A percentile compares a stretch with the other conserved stretches of the same genome.
Evolutionary conservation across 2,888 invertebrate species (phyloP).

Genomic region (Leptinotarsa tumamoca): DNA sequence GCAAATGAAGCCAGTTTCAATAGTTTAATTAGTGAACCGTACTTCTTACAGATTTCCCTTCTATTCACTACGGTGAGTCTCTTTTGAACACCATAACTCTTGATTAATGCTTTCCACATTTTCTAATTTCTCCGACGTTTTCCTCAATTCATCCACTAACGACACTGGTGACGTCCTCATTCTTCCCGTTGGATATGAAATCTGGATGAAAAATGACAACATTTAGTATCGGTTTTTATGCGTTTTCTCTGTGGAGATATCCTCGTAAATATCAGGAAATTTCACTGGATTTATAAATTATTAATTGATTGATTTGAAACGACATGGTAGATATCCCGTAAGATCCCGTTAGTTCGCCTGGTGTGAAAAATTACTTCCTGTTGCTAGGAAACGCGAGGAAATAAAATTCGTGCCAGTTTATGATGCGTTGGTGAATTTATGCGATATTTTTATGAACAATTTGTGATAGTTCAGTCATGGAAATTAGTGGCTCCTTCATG

Average conservation of each 20-base stretch:
- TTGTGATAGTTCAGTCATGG: too few relatives aligned
- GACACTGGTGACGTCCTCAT: slow-evolving; percentile 30
- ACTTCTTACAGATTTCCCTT: not conserved
- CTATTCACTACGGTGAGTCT: not conserved
- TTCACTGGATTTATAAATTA: not conserved
- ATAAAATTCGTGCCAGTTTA: not conserved
- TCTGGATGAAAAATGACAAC: slow-evolving; percentile 13
- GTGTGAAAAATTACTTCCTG: not conserved
- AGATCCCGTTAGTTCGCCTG: not conserved
- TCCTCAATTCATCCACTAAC: slow-evolving; percentile 37
- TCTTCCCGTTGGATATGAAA: slow-evolving; percentile 7
- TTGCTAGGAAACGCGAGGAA: not conserved
- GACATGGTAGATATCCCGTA: not conserved
- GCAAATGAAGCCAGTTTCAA: slow-evolving; percentile 5
- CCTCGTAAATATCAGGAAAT: not conserved
- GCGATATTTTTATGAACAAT: not conserved
- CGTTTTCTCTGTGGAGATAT: not conserved
- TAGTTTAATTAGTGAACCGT: slow-evolving; percentile 6
- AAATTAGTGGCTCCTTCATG: too few relatives aligned
- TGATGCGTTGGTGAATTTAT: not conserved
- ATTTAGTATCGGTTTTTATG: slow-evolving; percentile 11
- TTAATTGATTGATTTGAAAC: slow-evolving; percentile 10
- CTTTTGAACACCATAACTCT: slow-evolving; percentile 26
- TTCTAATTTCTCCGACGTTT: slow-evolving; percentile 35
- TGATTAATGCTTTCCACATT: slow-evolving; percentile 37